Conservation (phyloP, 2,113 vertebrate genomes). For the Felis chaus region DNA sequence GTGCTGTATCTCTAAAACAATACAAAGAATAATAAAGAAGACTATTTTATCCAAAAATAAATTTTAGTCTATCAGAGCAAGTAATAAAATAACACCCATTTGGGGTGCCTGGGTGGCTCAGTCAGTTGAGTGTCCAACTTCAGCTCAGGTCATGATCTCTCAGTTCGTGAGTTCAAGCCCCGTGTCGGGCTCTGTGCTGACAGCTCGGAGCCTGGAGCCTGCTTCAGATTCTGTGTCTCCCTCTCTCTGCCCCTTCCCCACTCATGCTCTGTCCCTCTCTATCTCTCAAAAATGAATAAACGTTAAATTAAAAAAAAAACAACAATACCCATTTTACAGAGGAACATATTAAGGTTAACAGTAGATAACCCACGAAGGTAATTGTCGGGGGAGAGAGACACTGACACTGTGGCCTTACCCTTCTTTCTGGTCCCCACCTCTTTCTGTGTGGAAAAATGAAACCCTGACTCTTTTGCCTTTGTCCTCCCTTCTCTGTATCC, state of each 20-base stretch:
- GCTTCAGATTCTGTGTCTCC: too few species aligned
- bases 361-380: neutral
- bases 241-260: too few species aligned
- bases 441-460: neutral
- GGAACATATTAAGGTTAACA: neutral
- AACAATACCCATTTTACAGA: neutral
- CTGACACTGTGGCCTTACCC: neutral
- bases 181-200: too few species aligned
- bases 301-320: too few species aligned
- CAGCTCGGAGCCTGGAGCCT: too few species aligned
- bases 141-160: too few species aligned
- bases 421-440: neutral
- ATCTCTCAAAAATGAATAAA: too few species aligned
- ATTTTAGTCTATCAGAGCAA: neutral
- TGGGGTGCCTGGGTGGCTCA: neutral
- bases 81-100: neutral
- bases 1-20: too few species aligned
- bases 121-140: too few species aligned
- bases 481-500: neutral
- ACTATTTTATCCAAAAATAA: neutral
- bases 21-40: neutral
- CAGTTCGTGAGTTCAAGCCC: too few species aligned
- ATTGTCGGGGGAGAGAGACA: neutral
- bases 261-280: too few species aligned
- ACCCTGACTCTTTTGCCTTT: neutral